phyloP scores from a whole-genome alignment of 1,140 invertebrate genomes.

The Drosophila burlai region DNA sequence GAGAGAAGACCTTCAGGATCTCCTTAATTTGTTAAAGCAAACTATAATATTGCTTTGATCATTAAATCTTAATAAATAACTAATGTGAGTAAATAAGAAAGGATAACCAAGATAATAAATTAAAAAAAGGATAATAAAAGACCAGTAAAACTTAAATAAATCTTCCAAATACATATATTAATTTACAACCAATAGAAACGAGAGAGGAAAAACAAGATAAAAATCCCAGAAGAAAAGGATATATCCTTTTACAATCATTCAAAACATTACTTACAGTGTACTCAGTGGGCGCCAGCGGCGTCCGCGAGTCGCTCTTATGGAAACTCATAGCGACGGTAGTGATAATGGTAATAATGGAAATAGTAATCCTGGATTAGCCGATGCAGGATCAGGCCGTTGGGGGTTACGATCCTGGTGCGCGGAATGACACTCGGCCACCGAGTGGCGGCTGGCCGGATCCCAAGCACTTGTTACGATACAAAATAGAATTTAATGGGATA shows the following conservation, averaged over 20 bases:
- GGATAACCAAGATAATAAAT: too few species aligned
- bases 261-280: slow-evolving; percentile 77
- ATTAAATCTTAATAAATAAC: not conserved
- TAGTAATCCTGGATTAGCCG: slow-evolving; percentile 39
- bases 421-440: slow-evolving; percentile 52
- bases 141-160: not conserved
- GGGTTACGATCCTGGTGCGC: slow-evolving; percentile 37
- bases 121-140: not conserved
- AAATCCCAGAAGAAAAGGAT: too few species aligned
- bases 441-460: slow-evolving; percentile 43
- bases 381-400: slow-evolving; percentile 42
- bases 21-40: not conserved
- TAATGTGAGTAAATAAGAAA: too few species aligned
- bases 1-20: not conserved
- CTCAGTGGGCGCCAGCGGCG: slow-evolving; percentile 77
- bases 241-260: too few species aligned
- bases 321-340: slow-evolving; percentile 76
- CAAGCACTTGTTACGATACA: slow-evolving; percentile 78
- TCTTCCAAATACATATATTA: not conserved
- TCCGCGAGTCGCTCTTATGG: slow-evolving; percentile 84
- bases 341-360: slow-evolving; percentile 25
- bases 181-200: not conserved
- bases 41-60: not conserved
- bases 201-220: rapidly evolving
- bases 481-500: slow-evolving; percentile 72